Percentiles rank a stretch among this genome's conserved stretches.
Conservation (phyloP, 2,113 vertebrate species). For the Phalacrocorax carbo region DNA sequence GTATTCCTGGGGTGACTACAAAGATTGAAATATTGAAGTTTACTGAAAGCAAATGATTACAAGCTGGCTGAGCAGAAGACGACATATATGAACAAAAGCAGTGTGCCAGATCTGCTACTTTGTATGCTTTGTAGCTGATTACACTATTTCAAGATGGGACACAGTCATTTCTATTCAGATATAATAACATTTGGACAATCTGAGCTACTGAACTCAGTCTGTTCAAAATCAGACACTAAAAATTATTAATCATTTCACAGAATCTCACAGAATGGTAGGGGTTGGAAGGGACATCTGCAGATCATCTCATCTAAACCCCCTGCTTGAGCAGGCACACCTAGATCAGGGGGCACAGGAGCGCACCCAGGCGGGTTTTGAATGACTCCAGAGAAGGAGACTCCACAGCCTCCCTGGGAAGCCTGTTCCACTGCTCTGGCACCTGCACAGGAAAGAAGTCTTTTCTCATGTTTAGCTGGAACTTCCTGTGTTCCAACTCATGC, state of each 20-base stretch:
- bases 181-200: neutral
- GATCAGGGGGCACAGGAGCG: no score
- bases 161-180: neutral
- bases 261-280: no score
- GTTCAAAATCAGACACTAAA: neutral
- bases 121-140: neutral
- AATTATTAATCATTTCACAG: neutral
- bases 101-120: neutral
- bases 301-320: no score
- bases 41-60: neutral
- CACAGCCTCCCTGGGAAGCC: no score
- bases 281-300: no score
- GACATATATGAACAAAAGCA: neutral
- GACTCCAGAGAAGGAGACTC: no score
- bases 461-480: no score
- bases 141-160: neutral
- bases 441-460: no score
- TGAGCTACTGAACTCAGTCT: neutral
- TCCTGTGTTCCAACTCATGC: no score
- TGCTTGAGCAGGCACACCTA: no score
- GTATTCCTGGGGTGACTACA: neutral
- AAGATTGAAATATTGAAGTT: slow-evolving; percentile 11
- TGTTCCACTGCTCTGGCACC: no score
- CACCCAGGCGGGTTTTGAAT: no score
- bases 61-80: neutral